These are phyloP conservation scores for Myotis davidii DNA, from an alignment of 2,113 vertebrate genomes.

Conservation along the genomic window DNA sequence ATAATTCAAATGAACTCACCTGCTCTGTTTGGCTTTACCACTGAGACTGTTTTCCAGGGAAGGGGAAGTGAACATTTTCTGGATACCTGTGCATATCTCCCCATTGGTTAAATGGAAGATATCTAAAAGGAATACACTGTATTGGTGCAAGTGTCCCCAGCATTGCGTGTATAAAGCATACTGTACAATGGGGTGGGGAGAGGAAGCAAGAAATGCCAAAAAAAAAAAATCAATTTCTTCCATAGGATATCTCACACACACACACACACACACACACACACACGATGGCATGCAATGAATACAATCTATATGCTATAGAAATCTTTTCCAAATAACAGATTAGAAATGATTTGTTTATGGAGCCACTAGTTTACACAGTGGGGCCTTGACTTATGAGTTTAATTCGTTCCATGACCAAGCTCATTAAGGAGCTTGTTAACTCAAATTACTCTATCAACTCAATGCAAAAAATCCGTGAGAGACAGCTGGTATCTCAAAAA, in stretches of 20 bases:
- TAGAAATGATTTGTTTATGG: not conserved
- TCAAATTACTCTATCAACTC: too few relatives aligned
- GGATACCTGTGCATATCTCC: not conserved
- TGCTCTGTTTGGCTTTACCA: not conserved
- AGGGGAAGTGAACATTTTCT: not conserved
- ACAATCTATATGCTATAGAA: not conserved
- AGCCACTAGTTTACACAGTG: not conserved
- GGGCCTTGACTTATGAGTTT: too few relatives aligned
- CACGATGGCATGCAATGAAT: not conserved
- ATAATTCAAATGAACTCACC: not conserved
- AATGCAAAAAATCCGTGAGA: too few relatives aligned
- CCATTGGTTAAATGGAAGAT: not conserved
- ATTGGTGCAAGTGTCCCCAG: not conserved
- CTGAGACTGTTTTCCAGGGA: not conserved
- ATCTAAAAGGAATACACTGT: not conserved
- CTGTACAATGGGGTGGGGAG: not conserved
- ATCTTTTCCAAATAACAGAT: not conserved
- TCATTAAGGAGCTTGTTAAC: too few relatives aligned
- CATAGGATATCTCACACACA: not conserved
- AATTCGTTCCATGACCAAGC: too few relatives aligned
- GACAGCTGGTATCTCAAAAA: too few relatives aligned
- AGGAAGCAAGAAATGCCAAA: constrained; percentile 19
- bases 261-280: not conserved
- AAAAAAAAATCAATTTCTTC: not conserved
- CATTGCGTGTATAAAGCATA: not conserved